Percentiles rank a stretch among this genome's conserved stretches.
Conservation (phyloP, 2,888 invertebrate species). For the Tanytarsus gracilentus region DNA sequence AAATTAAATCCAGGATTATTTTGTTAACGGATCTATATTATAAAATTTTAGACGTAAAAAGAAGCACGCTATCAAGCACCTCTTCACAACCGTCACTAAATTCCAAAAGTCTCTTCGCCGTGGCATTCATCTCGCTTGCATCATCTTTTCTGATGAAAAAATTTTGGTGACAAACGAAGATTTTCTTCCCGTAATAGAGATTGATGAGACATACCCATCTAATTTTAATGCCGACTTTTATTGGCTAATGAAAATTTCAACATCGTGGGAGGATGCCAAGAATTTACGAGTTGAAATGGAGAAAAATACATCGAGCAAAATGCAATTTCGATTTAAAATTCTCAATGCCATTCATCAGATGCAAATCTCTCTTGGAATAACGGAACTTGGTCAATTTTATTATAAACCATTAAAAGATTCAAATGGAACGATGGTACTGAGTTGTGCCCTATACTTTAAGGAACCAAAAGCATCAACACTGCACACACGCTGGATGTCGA, state of each 20-base stretch:
- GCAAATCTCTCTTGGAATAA: conserved; percentile 82
- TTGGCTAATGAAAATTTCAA: conserved; percentile 96
- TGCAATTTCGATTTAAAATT: conserved; percentile 85
- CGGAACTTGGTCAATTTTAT: conserved; percentile 90
- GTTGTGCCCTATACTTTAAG: conserved; percentile 63
- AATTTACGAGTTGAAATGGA: conserved; percentile 88
- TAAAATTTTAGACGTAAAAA: conserved; percentile 73
- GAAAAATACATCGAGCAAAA: conserved; percentile 72
- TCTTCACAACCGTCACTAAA: conserved; percentile 93
- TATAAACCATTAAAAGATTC: conserved; percentile 82
- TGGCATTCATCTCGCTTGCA: conserved; percentile 87
- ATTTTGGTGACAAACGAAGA: conserved; percentile 95
- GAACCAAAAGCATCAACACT: conserved; percentile 73
- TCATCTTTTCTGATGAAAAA: conserved; percentile 91
- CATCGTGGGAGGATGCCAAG: conserved; percentile 95
- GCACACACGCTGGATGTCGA: conserved; percentile 86
- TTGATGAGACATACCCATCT: conserved; percentile 90
- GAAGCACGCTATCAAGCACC: conserved; percentile 81
- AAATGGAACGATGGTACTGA: conserved; percentile 83
- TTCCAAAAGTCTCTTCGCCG: conserved; percentile 92
- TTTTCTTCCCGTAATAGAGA: conserved; percentile 91
- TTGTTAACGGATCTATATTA: too few relatives aligned
- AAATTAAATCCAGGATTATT: too few relatives aligned
- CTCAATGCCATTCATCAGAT: conserved; percentile 87
- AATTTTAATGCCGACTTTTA: conserved; percentile 89